A percentile compares a stretch with the other conserved stretches of the same genome.
phyloP scores from a whole-genome alignment of 1,140 invertebrate species.

The Hydropsyche tenuis region DNA sequence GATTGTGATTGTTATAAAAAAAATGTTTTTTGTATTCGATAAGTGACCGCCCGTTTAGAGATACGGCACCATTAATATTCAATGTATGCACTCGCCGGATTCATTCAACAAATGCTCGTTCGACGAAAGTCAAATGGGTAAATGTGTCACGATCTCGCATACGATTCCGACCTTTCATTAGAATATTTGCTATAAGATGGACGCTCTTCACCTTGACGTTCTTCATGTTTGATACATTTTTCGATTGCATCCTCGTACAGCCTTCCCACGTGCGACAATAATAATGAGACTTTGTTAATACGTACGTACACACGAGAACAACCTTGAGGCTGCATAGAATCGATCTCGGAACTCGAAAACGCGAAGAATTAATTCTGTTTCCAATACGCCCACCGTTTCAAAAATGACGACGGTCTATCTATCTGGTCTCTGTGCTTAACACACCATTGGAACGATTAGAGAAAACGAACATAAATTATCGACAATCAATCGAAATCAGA shows the following conservation, averaged over 20 bases:
- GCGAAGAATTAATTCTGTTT: constrained; percentile 32
- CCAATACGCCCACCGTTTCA: constrained; percentile 12
- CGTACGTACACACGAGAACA: not conserved
- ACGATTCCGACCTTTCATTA: constrained; percentile 9
- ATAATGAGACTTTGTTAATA: constrained; percentile 19
- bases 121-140: not conserved
- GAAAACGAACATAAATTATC: constrained; percentile 15
- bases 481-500: constrained; percentile 7
- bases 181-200: too few species aligned
- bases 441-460: constrained; percentile 4
- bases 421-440: too few species aligned
- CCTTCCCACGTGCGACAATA: constrained; percentile 17
- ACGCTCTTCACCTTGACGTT: too few species aligned
- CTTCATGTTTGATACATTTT: constrained; percentile 23
- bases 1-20: too few species aligned
- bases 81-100: not conserved
- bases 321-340: constrained; percentile 33
- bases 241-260: constrained; percentile 10
- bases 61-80: not conserved
- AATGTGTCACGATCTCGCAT: constrained; percentile 7
- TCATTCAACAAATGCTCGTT: not conserved
- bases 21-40: too few species aligned
- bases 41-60: too few species aligned
- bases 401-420: too few species aligned
- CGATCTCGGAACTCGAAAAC: constrained; percentile 34